phyloP scores from a whole-genome alignment of 2,888 invertebrate species.

The Dioctria linearis region DNA sequence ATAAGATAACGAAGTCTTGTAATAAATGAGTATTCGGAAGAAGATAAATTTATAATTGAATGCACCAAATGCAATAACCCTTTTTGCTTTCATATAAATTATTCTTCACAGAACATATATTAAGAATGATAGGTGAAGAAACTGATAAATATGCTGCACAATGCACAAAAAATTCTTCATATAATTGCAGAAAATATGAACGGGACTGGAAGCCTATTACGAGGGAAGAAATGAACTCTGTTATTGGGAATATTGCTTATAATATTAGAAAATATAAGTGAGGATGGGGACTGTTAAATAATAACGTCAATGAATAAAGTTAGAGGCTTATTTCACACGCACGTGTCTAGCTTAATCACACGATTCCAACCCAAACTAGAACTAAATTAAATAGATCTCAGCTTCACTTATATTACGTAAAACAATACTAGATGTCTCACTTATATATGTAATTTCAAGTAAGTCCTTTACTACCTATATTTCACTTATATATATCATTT shows the following conservation, averaged over 20 bases:
- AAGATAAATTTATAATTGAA: slow-evolving; percentile 14
- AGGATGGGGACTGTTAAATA: too few species aligned
- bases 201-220: slow-evolving; percentile 11
- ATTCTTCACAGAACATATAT: slow-evolving; percentile 27
- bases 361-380: too few species aligned
- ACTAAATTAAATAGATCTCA: too few species aligned
- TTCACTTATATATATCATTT: too few species aligned
- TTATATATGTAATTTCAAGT: too few species aligned
- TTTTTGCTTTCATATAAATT: slow-evolving; percentile 8
- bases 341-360: too few species aligned
- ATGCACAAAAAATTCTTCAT: background rate
- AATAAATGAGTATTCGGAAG: slow-evolving; percentile 18
- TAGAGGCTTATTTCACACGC: too few species aligned
- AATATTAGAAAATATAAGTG: too few species aligned
- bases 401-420: too few species aligned
- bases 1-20: slow-evolving; percentile 13
- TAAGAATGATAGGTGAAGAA: slow-evolving; percentile 2
- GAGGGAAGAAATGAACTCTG: slow-evolving; percentile 17
- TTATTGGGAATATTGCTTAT: slow-evolving; percentile 13
- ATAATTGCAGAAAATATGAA: slow-evolving; percentile 9
- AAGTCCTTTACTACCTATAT: too few species aligned
- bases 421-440: too few species aligned
- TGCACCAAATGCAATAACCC: slow-evolving; percentile 15
- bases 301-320: too few species aligned
- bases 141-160: slow-evolving; percentile 23